Percentiles rank a stretch among this genome's conserved stretches.
phyloP scores from a whole-genome alignment of 2,113 vertebrate genomes.

The Uria lomvia region DNA sequence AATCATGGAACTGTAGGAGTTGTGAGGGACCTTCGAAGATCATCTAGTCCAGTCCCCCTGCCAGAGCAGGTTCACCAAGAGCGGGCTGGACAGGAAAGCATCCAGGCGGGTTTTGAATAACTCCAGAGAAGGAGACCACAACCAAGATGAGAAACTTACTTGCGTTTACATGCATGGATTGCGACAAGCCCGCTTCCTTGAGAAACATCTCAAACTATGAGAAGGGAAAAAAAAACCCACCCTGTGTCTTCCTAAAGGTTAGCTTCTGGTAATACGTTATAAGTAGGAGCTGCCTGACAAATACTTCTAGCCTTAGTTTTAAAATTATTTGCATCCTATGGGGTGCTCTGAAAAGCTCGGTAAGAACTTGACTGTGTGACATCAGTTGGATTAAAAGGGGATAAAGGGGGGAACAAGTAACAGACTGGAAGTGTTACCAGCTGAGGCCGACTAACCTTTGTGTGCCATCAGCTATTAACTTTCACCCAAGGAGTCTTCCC shows the following conservation, averaged over 20 bases:
- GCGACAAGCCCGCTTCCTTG: background rate
- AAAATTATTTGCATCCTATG: background rate
- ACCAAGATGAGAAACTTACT: too few relatives aligned
- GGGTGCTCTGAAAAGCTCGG: background rate
- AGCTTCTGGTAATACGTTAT: accelerated
- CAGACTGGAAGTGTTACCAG: accelerated
- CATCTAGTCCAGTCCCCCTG: too few relatives aligned
- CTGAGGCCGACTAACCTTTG: background rate
- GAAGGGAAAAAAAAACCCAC: background rate
- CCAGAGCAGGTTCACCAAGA: too few relatives aligned
- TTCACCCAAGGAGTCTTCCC: background rate
- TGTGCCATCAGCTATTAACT: too few relatives aligned
- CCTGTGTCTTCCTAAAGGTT: background rate
- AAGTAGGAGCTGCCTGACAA: background rate
- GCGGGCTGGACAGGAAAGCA: too few relatives aligned
- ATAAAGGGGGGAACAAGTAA: background rate
- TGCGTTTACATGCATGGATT: accelerated
- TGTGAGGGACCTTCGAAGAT: too few relatives aligned
- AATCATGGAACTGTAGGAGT: too few relatives aligned
- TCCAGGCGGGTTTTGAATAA: too few relatives aligned
- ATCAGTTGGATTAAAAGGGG: background rate
- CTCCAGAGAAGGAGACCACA: too few relatives aligned
- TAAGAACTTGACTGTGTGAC: background rate
- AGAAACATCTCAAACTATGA: background rate
- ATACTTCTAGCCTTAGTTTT: background rate